Conservation (phyloP, 2,113 vertebrate genomes). For the Tinamus guttatus region DNA sequence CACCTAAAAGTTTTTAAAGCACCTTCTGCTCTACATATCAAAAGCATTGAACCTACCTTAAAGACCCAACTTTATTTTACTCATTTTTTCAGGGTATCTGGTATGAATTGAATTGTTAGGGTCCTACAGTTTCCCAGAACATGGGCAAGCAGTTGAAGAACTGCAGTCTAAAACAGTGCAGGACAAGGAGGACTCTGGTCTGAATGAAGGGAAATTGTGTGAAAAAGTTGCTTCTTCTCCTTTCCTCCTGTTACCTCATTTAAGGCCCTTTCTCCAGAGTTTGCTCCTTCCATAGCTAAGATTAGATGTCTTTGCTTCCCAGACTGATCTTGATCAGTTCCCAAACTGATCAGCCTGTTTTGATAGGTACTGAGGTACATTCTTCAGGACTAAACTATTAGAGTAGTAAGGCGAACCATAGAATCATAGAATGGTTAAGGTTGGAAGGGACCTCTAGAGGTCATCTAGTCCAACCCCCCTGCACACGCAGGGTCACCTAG, state of each 20-base stretch:
- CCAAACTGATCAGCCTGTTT: not conserved
- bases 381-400: not conserved
- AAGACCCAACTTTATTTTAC: not conserved
- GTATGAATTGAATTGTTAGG: not conserved
- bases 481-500: too few species aligned
- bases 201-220: not conserved
- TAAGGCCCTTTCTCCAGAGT: not conserved
- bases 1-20: not conserved
- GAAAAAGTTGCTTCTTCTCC: not conserved
- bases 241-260: not conserved
- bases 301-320: not conserved
- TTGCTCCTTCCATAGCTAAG: not conserved
- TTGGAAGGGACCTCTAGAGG: too few species aligned
- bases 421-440: too few species aligned
- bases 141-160: not conserved
- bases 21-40: not conserved
- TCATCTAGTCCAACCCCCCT: too few species aligned
- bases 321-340: not conserved
- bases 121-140: not conserved
- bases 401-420: not conserved
- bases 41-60: not conserved
- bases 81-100: not conserved
- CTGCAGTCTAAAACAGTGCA: not conserved
- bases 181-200: not conserved
- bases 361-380: not conserved